Evolutionary conservation across 2,888 invertebrate species (phyloP), one percentile per base, ranked within the genome.

Genomic region (Tortricodes alternella): DNA sequence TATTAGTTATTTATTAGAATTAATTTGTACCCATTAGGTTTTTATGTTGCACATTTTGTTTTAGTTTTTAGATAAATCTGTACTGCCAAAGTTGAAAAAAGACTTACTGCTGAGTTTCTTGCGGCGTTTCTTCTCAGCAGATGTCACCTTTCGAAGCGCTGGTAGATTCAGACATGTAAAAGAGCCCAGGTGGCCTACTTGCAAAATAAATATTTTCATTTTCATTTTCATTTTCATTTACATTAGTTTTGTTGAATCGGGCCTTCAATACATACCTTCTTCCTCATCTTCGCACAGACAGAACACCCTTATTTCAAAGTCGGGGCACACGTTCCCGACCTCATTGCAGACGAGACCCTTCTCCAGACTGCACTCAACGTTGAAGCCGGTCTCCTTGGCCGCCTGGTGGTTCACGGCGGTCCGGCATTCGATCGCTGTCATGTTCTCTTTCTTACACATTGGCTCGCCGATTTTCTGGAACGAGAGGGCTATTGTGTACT

Each of bases 301-400:
- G 34, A 93, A 89, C 1, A 96, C 94, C 23, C 95, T 92, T 44
- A 97, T 94, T 83, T 97, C 97, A 73, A 97, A 97, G 86, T 97
- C 97, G 1, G 93, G 92, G 67, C 97, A 97, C 1, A 80, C 69
- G 3, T 66, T 66, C 5, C 69, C 70, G 8, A 76, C 71, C 51
- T 92, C 92, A 37, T 80, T 83, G 73, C 97, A 97, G 3, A 93
- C 80, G 0, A 97, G 85, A 0, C 97, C 97, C 9, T 91, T 89
- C 64, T 95, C 93, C 55, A 96, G 74, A 64, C 94, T 94, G 74
- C 97, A 97, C 65, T 94, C 94, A 0, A 94, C 95, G 71, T 95
- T 92, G 50, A 96, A 92, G 0, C 94, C 94, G 7, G 95, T 94
- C 50, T 94, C 92, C 66, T 95, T 95, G 0, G 94, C 91, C 0